phyloP scores from a whole-genome alignment of 2,888 invertebrate genomes.

The Chaitophorus viminalis region DNA sequence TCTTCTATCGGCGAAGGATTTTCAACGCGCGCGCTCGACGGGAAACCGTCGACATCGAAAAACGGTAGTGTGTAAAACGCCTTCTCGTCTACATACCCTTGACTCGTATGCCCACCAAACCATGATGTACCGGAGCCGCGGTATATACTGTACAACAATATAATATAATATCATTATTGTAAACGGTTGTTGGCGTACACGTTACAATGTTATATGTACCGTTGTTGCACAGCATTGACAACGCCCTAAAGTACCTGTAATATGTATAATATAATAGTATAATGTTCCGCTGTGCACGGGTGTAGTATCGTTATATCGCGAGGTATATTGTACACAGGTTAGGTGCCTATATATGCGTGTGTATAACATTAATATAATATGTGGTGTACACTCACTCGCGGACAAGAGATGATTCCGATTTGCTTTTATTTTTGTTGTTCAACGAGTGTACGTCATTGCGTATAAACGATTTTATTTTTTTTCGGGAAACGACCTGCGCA shows the following conservation, averaged over 20 bases:
- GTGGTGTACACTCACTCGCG: too few species aligned
- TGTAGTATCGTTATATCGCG: neutral
- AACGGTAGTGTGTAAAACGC: too few species aligned
- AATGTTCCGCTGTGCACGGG: neutral
- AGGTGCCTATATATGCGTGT: too few species aligned
- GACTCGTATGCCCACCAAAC: constrained; percentile 43
- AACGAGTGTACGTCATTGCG: neutral
- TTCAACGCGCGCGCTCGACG: neutral
- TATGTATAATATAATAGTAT: too few species aligned
- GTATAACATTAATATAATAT: too few species aligned
- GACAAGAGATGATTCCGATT: too few species aligned
- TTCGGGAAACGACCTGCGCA: constrained; percentile 9
- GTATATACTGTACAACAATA: too few species aligned
- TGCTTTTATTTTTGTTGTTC: too few species aligned
- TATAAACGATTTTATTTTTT: neutral
- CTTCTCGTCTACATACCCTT: constrained; percentile 46
- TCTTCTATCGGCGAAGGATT: constrained; percentile 14
- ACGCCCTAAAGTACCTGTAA: constrained; percentile 23
- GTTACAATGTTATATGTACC: too few species aligned
- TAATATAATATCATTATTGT: neutral
- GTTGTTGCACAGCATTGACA: constrained; percentile 26
- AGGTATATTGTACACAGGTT: neutral
- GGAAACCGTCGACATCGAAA: neutral
- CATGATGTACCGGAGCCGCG: neutral
- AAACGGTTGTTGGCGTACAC: neutral